Base-by-base conservation (phyloP, 2,797 vertebrate genomes). In the Myotis daubentonii region DNA sequence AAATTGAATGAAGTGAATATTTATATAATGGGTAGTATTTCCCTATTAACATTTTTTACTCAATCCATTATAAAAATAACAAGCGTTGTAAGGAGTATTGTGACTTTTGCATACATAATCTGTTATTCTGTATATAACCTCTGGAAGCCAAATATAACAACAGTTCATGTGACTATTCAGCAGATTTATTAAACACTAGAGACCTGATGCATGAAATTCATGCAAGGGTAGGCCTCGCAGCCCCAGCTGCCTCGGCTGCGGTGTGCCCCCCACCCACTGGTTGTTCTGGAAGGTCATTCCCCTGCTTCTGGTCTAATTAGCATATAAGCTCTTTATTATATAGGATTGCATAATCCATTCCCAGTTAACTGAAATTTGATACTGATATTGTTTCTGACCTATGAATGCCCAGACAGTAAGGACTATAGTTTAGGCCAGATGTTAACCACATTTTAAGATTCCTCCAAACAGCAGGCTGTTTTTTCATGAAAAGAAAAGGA, bases 1-100 rank as follows among this genome's bases (percentile, higher is more conserved):
- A 94, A 96, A 95, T 2, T 94, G 71, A 94, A 81, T 62, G 33
- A 87, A 82, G 30, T 83, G 53, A 84, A n/a, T 66, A 96, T 89
- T 85, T 76, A 78, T 23, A 53, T 25, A 33, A 9, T 62, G 19
- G 49, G 3, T 47, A 44, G 30, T 84, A 22, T 74, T 87, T 79
- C 38, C 12, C 30, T 66, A 57, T 89, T 84, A 85, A 89, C 78
- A 93, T 79, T 19, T 49, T 16, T 16, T 70, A n/a, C 15, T 78
- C 49, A 51, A 41, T 38, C 13, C 19, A 81, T 92, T 83, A 66
- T 55, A 23, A 74, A 93, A 84, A 79, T n/a, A 86, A 62, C 1
- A 49, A 62, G n/a, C 3, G 57, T 71, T 92, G 51, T 41, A 84
- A 72, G 30, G 65, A 87, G 2, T 68, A 82, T 41, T 65, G 81